Conservation (phyloP, 2,113 vertebrate genomes). For the Amphiprion percula region DNA sequence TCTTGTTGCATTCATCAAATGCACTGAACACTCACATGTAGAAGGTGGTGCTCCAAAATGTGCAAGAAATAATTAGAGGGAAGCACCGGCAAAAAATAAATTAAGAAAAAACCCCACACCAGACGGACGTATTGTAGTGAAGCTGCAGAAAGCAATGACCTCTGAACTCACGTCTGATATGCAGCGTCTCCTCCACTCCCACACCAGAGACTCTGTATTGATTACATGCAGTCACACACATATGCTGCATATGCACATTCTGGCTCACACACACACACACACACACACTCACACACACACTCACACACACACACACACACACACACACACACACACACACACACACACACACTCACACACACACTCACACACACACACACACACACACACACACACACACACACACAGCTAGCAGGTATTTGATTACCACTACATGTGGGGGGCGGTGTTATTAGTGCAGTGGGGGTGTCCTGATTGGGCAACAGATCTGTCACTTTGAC, state of each 20-base stretch:
- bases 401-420: slow-evolving; percentile 53
- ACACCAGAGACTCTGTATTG: slow-evolving; percentile 53
- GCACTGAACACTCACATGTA: too few species aligned
- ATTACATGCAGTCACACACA: slow-evolving; percentile 36
- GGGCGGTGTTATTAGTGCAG: slow-evolving; percentile 46
- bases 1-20: background rate
- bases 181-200: slow-evolving; percentile 13
- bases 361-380: slow-evolving; percentile 1
- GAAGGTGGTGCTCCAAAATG: too few species aligned
- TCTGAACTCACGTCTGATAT: slow-evolving; percentile 61
- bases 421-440: slow-evolving; percentile 63
- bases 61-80: background rate
- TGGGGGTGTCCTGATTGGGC: slow-evolving; percentile 59
- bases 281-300: background rate
- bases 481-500: slow-evolving; percentile 63
- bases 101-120: background rate
- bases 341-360: slow-evolving; percentile 12
- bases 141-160: slow-evolving; percentile 56
- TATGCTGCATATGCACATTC: background rate
- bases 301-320: slow-evolving; percentile 11
- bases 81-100: background rate
- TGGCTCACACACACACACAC: slow-evolving; percentile 12
- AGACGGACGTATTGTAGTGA: slow-evolving; percentile 15
- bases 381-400: background rate
- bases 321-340: background rate